Evolutionary conservation across 30 jellyfish, hydroid and myxozoan species (phyloP).

Genomic region (Aurelia sp.): DNA sequence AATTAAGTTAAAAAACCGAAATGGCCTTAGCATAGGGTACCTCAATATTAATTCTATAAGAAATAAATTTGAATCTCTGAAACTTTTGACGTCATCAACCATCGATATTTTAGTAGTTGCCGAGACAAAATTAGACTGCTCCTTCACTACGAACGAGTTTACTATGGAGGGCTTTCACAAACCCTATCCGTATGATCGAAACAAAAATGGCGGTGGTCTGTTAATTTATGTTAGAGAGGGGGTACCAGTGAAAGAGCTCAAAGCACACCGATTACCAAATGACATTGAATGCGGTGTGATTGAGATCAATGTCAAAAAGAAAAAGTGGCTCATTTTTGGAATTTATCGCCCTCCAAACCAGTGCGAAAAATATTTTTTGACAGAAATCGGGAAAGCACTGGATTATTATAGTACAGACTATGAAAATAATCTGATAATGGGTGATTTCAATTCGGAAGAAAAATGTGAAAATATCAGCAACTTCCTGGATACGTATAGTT

Average conservation of each 20-base stretch:
- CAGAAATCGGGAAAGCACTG: conserved; percentile 48
- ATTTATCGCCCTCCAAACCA: conserved; percentile 54
- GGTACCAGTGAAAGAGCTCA: conserved; percentile 45
- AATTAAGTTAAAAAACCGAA: no score
- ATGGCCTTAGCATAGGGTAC: no score
- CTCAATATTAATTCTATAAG: no score
- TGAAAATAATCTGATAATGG: conserved; percentile 39
- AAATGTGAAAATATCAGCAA: neutral
- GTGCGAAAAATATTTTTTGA: conserved; percentile 26
- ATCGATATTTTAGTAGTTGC: no score
- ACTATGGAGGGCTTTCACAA: conserved; percentile 17
- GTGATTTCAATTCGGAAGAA: conserved; percentile 35
- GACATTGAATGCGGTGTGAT: conserved; percentile 23
- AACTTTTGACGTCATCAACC: no score
- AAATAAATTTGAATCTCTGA: no score
- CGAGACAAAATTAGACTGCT: no score
- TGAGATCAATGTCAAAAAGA: conserved; percentile 41
- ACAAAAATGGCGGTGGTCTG: conserved; percentile 23
- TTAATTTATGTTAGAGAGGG: conserved; percentile 28
- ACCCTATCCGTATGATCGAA: conserved; percentile 37
- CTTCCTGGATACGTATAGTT: conserved; percentile 18
- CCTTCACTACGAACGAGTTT: conserved; percentile 41
- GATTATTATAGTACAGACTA: conserved; percentile 29
- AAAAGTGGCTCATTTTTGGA: conserved; percentile 48
- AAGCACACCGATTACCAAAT: neutral